Percentiles rank a stretch among this genome's conserved stretches.
phyloP scores from a whole-genome alignment of 2,888 invertebrate genomes.

The Drosophila mulleri region DNA sequence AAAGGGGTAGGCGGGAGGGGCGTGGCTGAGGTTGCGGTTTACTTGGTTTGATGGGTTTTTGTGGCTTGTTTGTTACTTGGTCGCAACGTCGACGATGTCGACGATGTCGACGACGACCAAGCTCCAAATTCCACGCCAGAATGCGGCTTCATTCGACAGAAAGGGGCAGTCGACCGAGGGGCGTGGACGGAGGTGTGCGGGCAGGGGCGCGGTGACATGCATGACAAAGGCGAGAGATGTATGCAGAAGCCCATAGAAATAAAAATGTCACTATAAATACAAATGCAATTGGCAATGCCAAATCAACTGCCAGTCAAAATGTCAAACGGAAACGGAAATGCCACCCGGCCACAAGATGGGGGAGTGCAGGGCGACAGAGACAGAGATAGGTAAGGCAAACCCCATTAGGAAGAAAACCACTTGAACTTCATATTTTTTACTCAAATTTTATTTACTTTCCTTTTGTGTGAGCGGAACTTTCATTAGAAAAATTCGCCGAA shows the following conservation, averaged over 20 bases:
- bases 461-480: constrained; percentile 10
- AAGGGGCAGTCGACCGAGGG: background rate
- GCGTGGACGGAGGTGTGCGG: too few species aligned
- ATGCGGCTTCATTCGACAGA: constrained; percentile 75
- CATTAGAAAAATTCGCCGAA: constrained; percentile 8
- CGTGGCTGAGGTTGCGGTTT: constrained; percentile 63
- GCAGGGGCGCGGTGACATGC: constrained; percentile 40
- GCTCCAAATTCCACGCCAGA: constrained; percentile 61
- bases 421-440: constrained; percentile 24
- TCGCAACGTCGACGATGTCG: constrained; percentile 11
- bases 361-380: background rate
- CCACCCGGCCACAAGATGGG: constrained; percentile 1
- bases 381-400: background rate
- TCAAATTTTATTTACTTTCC: constrained; percentile 9
- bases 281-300: constrained; percentile 72
- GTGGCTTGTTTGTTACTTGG: constrained; percentile 74
- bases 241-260: constrained; percentile 74
- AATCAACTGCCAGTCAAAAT: constrained; percentile 76
- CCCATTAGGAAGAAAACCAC: background rate
- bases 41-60: constrained; percentile 75
- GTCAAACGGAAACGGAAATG: constrained; percentile 45
- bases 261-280: constrained; percentile 75
- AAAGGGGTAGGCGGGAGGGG: background rate
- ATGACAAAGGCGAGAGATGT: constrained; percentile 64
- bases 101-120: constrained; percentile 21